Evolutionary conservation across 2,888 invertebrate genomes (phyloP).

Genomic region (Endotricha flammealis): DNA sequence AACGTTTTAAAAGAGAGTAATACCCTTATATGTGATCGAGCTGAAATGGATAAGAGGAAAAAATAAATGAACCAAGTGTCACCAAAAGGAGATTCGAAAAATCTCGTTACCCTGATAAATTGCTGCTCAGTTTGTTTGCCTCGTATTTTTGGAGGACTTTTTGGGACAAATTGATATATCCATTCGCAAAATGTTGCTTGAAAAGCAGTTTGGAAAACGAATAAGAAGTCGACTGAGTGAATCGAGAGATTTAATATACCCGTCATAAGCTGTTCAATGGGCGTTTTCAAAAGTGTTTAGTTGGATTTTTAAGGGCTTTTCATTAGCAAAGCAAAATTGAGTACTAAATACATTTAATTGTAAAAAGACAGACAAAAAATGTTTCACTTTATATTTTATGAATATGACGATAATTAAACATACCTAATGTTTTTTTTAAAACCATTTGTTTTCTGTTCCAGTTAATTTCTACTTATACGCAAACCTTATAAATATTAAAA

Average conservation of each 20-base stretch:
- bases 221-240: slow-evolving; percentile 2
- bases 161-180: slow-evolving; percentile 47
- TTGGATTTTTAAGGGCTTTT: too few species aligned
- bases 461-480: too few species aligned
- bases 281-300: too few species aligned
- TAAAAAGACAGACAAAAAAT: too few species aligned
- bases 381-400: too few species aligned
- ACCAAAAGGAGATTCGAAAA: slow-evolving; percentile 69
- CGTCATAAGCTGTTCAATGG: not conserved
- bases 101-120: slow-evolving; percentile 74
- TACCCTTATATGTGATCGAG: slow-evolving; percentile 67
- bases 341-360: too few species aligned
- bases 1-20: slow-evolving; percentile 65
- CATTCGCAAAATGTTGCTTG: slow-evolving; percentile 10
- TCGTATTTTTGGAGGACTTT: slow-evolving; percentile 41
- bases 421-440: too few species aligned
- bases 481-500: too few species aligned
- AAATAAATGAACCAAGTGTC: slow-evolving; percentile 72
- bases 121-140: slow-evolving; percentile 57
- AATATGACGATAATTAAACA: too few species aligned
- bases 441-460: too few species aligned
- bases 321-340: too few species aligned
- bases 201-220: slow-evolving; percentile 6
- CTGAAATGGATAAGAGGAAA: slow-evolving; percentile 65
- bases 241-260: slow-evolving; percentile 5